Conservation (phyloP, 2,797 vertebrate genomes). For the Poecile montanus region DNA sequence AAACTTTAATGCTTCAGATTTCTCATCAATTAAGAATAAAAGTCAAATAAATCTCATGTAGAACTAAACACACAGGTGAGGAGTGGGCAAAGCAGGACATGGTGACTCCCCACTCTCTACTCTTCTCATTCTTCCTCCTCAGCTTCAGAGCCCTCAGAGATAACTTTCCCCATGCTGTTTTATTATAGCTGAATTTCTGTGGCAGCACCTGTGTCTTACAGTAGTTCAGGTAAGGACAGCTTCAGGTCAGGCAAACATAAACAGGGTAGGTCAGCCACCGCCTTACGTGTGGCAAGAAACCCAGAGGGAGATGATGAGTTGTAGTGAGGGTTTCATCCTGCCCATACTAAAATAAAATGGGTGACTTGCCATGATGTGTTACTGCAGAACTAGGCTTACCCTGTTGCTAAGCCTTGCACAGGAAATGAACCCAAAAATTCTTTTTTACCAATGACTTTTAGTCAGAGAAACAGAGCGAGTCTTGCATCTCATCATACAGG, state of each 20-base stretch:
- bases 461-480: not conserved
- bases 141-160: not conserved
- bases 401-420: not conserved
- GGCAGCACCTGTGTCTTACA: not conserved
- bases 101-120: not conserved
- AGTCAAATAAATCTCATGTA: not conserved
- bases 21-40: not conserved
- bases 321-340: not conserved
- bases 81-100: not conserved
- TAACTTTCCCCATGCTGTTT: not conserved
- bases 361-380: not conserved
- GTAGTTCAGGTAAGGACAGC: not conserved
- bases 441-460: not conserved
- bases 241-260: not conserved
- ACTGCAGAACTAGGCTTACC: not conserved
- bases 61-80: not conserved
- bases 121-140: not conserved
- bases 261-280: fast-evolving
- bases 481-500: not conserved
- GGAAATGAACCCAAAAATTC: not conserved
- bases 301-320: not conserved
- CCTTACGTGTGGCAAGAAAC: not conserved
- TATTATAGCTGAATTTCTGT: not conserved
- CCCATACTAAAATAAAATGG: not conserved
- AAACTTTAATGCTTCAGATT: not conserved